Conservation (phyloP, 1,140 invertebrate genomes). For the Drosophila ambigua region DNA sequence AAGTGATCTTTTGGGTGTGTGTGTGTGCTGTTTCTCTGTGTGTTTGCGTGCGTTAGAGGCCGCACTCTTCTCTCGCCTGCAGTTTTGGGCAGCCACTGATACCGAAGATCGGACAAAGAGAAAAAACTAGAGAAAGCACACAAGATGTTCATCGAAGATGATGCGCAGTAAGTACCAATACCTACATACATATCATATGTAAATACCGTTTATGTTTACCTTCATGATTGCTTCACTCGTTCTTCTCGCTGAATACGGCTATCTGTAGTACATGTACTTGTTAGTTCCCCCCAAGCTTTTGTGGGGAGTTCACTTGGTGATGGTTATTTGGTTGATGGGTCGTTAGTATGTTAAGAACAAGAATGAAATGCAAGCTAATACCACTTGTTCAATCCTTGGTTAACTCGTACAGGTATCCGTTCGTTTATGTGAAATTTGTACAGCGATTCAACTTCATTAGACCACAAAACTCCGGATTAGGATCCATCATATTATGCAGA, state of each 20-base stretch:
- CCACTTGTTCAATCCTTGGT: too few relatives aligned
- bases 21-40: neutral
- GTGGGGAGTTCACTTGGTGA: neutral
- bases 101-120: constrained; percentile 25
- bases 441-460: too few relatives aligned
- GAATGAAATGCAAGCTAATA: too few relatives aligned
- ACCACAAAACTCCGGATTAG: too few relatives aligned
- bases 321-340: neutral
- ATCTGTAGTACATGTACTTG: constrained; percentile 3
- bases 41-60: constrained; percentile 3
- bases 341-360: too few relatives aligned
- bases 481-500: too few relatives aligned
- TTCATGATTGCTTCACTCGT: constrained; percentile 10
- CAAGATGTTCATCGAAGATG: constrained; percentile 84
- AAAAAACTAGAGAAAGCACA: constrained; percentile 15
- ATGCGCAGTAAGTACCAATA: constrained; percentile 78
- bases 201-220: neutral
- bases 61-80: constrained; percentile 6
- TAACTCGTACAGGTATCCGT: too few relatives aligned
- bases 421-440: too few relatives aligned
- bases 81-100: constrained; percentile 2
- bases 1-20: neutral
- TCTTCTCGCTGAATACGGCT: neutral
- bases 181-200: neutral
- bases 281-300: constrained; percentile 10